phyloP scores from a whole-genome alignment of 2,797 vertebrate genomes.

The Diceros bicornis region DNA sequence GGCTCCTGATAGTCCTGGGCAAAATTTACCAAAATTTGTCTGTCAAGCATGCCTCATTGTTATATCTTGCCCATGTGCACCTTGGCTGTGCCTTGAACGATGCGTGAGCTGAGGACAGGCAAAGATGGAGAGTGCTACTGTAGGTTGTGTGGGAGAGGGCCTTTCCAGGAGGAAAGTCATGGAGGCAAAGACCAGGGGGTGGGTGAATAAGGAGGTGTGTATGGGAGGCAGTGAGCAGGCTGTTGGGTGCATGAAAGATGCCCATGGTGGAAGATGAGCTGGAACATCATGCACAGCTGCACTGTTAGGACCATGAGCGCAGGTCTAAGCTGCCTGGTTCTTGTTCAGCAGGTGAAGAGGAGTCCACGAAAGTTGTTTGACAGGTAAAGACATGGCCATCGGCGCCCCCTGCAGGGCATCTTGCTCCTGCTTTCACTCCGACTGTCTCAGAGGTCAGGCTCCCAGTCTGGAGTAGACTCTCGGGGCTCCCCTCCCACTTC shows the following conservation, averaged over 20 bases:
- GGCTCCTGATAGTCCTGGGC: background rate
- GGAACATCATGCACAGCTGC: background rate
- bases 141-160: background rate
- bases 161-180: background rate
- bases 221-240: background rate
- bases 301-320: fast-evolving
- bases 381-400: background rate
- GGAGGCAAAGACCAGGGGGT: background rate
- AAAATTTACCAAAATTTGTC: background rate
- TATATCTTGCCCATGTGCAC: background rate
- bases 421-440: background rate
- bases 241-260: background rate
- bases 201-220: background rate
- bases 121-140: background rate
- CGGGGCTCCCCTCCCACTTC: background rate
- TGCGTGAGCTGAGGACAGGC: background rate
- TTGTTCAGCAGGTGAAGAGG: background rate
- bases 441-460: background rate
- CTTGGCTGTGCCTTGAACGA: background rate
- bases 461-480: background rate
- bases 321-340: background rate
- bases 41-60: background rate
- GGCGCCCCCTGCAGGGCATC: background rate
- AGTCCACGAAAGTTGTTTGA: background rate
- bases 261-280: background rate